Evolutionary conservation across 2,888 invertebrate genomes (phyloP).

Genomic region (Cremastobaeus sp.): DNA sequence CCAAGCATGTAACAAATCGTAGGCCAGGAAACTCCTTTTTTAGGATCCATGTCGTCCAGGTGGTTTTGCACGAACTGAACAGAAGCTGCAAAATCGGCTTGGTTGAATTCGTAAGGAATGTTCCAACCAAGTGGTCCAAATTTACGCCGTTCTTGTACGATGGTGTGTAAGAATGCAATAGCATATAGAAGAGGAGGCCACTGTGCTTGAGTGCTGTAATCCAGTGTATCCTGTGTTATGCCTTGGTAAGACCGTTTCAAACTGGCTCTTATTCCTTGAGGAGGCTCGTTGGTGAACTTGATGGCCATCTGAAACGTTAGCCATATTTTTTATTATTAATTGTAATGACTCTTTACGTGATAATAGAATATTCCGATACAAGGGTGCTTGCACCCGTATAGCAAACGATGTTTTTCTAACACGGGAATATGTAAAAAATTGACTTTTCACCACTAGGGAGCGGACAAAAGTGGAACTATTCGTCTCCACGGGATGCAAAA

Average conservation of each 20-base stretch:
- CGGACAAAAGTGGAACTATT: too few species aligned
- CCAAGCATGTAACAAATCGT: slow-evolving; percentile 98
- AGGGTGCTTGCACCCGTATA: too few species aligned
- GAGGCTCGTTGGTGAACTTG: slow-evolving; percentile 98
- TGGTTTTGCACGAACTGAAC: slow-evolving; percentile 98
- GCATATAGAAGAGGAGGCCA: slow-evolving; percentile 97
- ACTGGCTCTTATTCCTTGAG: slow-evolving; percentile 95
- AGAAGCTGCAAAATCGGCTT: slow-evolving; percentile 96
- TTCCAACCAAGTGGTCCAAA: slow-evolving; percentile 99
- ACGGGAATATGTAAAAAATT: too few species aligned
- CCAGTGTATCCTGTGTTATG: slow-evolving; percentile 93
- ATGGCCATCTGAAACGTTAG: slow-evolving; percentile 90
- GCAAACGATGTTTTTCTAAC: too few species aligned
- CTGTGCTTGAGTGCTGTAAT: slow-evolving; percentile 93
- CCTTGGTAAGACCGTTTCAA: slow-evolving; percentile 95
- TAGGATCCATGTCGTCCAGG: slow-evolving; percentile 97
- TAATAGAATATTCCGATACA: too few species aligned
- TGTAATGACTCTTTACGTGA: too few species aligned
- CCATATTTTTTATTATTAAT: too few species aligned
- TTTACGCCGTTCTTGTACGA: slow-evolving; percentile 96
- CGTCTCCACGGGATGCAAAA: too few species aligned
- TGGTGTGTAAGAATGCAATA: slow-evolving; percentile 96
- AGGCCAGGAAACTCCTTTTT: slow-evolving; percentile 98
- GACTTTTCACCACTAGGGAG: too few species aligned
- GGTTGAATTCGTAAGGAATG: slow-evolving; percentile 97